Percentiles rank a stretch among this genome's conserved stretches.
These are phyloP conservation scores for Zootermopsis nevadensis DNA, from an alignment of 2,888 invertebrate species.

Conservation along the genomic window DNA sequence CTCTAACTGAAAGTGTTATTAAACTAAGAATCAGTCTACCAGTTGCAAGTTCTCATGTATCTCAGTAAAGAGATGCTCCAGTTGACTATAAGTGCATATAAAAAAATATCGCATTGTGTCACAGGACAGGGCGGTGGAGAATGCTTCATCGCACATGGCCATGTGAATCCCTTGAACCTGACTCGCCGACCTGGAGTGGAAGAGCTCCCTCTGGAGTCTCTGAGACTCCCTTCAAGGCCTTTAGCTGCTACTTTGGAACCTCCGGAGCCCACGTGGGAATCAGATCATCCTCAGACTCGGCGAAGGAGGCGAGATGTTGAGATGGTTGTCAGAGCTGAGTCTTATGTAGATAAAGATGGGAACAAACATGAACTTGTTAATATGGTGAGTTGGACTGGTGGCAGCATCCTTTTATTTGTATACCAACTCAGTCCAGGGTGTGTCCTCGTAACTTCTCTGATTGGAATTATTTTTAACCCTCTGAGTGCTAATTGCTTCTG, in stretches of 20 bases:
- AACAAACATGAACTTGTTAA: constrained; percentile 79
- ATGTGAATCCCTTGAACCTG: constrained; percentile 74
- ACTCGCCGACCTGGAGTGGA: constrained; percentile 53
- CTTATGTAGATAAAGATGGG: constrained; percentile 75
- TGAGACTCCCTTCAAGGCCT: constrained; percentile 60
- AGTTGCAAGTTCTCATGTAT: no score
- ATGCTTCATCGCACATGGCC: constrained; percentile 70
- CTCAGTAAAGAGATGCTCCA: no score
- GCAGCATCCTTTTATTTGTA: no score
- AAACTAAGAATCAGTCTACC: no score
- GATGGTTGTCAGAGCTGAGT: constrained; percentile 78
- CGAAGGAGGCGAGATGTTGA: constrained; percentile 74
- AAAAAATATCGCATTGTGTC: constrained; percentile 26
- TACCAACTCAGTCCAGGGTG: no score
- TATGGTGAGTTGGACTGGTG: constrained; percentile 27
- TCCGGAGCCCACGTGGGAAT: constrained; percentile 55
- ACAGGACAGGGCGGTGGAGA: constrained; percentile 73
- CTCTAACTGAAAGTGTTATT: no score
- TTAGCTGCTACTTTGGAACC: constrained; percentile 56
- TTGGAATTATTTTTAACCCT: no score
- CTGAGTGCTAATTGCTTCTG: no score
- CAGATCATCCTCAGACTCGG: constrained; percentile 50
- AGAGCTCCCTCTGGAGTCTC: constrained; percentile 63
- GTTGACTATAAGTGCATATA: no score
- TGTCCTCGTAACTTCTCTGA: no score